These are phyloP conservation scores for Dicerorhinus sumatrensis DNA, from an alignment of 2,113 vertebrate species.

Conservation along the genomic window DNA sequence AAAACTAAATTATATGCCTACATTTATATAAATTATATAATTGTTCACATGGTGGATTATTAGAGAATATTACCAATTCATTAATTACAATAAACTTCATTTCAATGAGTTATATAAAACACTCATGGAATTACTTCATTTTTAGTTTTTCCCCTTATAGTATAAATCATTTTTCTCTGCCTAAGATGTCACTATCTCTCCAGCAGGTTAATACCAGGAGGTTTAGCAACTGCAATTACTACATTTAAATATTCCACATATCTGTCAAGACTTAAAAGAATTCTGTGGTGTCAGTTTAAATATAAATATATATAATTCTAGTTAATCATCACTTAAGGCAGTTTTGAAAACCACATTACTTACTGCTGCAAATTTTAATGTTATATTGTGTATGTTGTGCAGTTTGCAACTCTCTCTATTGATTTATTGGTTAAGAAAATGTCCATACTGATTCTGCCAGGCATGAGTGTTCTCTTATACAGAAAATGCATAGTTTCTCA, in stretches of 20 bases:
- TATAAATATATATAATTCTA: constrained; percentile 91
- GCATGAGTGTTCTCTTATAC: constrained; percentile 77
- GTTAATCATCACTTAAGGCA: constrained; percentile 88
- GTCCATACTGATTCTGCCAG: constrained; percentile 76
- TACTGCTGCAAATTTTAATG: constrained; percentile 78
- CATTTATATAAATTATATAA: constrained; percentile 79
- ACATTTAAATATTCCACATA: constrained; percentile 89
- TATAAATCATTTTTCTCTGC: constrained; percentile 86
- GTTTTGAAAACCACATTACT: constrained; percentile 88
- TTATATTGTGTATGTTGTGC: constrained; percentile 76
- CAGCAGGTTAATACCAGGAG: constrained; percentile 88
- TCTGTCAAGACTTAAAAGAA: constrained; percentile 90
- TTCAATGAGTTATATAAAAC: constrained; percentile 81
- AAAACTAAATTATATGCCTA: constrained; percentile 66
- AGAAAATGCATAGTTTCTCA: constrained; percentile 82
- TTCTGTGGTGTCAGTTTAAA: constrained; percentile 91
- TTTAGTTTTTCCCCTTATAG: constrained; percentile 78
- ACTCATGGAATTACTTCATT: constrained; percentile 83
- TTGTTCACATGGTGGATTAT: constrained; percentile 73
- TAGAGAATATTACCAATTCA: constrained; percentile 78
- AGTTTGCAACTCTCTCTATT: constrained; percentile 79
- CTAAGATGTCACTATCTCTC: constrained; percentile 88
- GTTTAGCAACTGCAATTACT: constrained; percentile 89
- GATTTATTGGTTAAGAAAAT: constrained; percentile 86
- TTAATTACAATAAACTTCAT: constrained; percentile 82